These are phyloP conservation scores for Ptiloglossa arizonensis DNA, from an alignment of 1,140 invertebrate genomes.

Conservation along the genomic window DNA sequence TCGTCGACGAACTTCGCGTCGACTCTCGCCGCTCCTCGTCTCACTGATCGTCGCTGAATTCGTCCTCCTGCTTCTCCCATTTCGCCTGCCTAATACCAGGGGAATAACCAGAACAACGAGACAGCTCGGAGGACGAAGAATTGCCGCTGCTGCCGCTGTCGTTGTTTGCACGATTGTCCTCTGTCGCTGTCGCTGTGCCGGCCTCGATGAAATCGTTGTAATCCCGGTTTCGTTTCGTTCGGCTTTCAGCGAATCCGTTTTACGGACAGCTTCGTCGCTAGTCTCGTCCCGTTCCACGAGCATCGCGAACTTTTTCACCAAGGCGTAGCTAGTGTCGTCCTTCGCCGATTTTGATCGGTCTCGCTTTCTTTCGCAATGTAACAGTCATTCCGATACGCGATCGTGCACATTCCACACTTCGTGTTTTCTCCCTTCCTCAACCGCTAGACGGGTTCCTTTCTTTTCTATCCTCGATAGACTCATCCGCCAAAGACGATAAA, in stretches of 20 bases:
- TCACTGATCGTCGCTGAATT: conserved; percentile 38
- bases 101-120: neutral
- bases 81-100: too few species aligned
- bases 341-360: too few species aligned
- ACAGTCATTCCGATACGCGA: too few species aligned
- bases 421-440: too few species aligned
- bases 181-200: conserved; percentile 36
- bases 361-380: too few species aligned
- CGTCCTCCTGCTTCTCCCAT: conserved; percentile 29
- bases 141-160: conserved; percentile 45
- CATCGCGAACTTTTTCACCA: neutral
- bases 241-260: neutral
- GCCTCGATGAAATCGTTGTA: conserved; percentile 13
- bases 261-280: neutral
- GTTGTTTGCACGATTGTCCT: conserved; percentile 48
- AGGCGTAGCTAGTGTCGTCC: too few species aligned
- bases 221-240: conserved; percentile 25
- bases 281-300: neutral
- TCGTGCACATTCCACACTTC: too few species aligned
- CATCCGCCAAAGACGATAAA: neutral
- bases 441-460: too few species aligned
- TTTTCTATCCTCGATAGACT: neutral
- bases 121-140: conserved; percentile 30
- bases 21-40: conserved; percentile 37
- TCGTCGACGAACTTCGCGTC: conserved; percentile 17